Evolutionary conservation across 2,888 invertebrate species (phyloP).

Genomic region (Pammene fasciana): DNA sequence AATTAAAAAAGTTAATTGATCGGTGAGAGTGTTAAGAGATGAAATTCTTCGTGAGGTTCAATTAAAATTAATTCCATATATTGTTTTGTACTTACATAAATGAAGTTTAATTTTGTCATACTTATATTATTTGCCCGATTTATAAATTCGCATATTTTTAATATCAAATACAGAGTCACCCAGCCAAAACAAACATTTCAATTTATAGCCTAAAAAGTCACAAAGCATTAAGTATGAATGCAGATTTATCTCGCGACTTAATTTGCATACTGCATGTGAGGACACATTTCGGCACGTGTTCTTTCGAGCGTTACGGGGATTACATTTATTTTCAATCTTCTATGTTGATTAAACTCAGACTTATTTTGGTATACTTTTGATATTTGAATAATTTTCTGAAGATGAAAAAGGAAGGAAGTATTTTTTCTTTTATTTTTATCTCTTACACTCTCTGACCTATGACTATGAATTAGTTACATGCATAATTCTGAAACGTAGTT

Average conservation of each 20-base stretch:
- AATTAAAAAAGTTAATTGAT: too few relatives aligned
- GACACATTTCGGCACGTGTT: slow-evolving; percentile 61
- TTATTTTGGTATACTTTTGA: slow-evolving; percentile 20
- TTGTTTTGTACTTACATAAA: too few relatives aligned
- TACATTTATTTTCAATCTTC: slow-evolving; percentile 76
- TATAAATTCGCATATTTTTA: slow-evolving; percentile 11
- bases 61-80: too few relatives aligned
- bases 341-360: slow-evolving; percentile 44
- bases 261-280: slow-evolving; percentile 64
- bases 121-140: not conserved
- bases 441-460: too few relatives aligned
- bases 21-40: too few relatives aligned
- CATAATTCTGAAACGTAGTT: too few relatives aligned
- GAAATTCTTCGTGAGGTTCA: too few relatives aligned
- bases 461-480: too few relatives aligned
- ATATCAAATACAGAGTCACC: slow-evolving; percentile 21
- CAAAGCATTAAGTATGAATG: slow-evolving; percentile 54
- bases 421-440: not conserved
- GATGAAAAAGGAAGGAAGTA: not conserved
- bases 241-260: slow-evolving; percentile 52
- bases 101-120: not conserved
- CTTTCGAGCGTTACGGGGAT: slow-evolving; percentile 62
- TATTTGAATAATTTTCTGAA: slow-evolving; percentile 13
- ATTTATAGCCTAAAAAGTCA: slow-evolving; percentile 49
- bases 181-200: slow-evolving; percentile 38